Percentiles rank a stretch among this genome's conserved stretches.
phyloP scores from a whole-genome alignment of 2,888 invertebrate genomes.

The Pyrrhosoma nymphula region DNA sequence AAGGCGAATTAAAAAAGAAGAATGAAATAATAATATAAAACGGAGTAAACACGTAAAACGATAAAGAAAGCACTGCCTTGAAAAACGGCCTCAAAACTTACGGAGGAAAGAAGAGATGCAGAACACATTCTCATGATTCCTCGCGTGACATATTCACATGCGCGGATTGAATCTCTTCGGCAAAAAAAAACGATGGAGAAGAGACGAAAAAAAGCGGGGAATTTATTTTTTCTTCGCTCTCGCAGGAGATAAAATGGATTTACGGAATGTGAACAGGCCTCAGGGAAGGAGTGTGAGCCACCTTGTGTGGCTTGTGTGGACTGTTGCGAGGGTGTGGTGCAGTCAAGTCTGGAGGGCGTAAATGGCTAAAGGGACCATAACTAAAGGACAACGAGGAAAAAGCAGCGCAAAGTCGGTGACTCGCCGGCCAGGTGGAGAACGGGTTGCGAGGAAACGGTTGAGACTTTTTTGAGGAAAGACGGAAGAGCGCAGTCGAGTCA shows the following conservation, averaged over 20 bases:
- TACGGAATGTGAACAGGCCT: neutral
- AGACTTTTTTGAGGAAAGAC: neutral
- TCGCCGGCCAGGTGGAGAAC: neutral
- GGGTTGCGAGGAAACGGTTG: neutral
- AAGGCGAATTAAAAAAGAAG: neutral
- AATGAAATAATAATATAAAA: neutral
- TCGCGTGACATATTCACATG: slow-evolving; percentile 27
- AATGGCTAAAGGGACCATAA: neutral
- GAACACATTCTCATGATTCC: slow-evolving; percentile 31
- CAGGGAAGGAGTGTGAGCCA: neutral
- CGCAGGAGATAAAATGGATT: neutral
- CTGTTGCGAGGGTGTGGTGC: neutral
- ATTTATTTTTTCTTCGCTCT: neutral
- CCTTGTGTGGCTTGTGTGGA: neutral
- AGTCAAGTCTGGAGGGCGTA: neutral
- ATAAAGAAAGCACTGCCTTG: neutral
- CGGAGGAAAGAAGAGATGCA: neutral
- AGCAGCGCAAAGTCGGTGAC: neutral
- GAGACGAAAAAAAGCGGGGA: neutral
- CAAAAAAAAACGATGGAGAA: neutral
- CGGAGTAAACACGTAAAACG: neutral
- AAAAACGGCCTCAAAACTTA: neutral
- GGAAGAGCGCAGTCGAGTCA: too few relatives aligned
- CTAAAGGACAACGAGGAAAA: neutral
- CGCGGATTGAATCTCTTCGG: slow-evolving; percentile 10